phyloP scores from a whole-genome alignment of 2,797 vertebrate species.

The Chaetophractus vellerosus region DNA sequence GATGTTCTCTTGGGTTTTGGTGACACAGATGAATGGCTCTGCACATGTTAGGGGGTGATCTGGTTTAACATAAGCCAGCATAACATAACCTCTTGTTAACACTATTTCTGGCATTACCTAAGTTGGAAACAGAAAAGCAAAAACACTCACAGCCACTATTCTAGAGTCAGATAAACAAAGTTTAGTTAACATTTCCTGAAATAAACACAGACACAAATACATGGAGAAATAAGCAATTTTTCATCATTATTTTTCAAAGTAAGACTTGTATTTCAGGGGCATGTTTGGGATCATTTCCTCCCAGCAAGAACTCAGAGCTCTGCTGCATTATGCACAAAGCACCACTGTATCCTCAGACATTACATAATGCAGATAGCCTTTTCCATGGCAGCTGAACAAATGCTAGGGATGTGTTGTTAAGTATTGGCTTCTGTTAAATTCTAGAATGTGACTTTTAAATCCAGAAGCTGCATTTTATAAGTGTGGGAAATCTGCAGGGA shows the following conservation, averaged over 20 bases:
- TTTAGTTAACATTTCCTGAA: constrained; percentile 84
- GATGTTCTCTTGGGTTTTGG: constrained; percentile 93
- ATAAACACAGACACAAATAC: constrained; percentile 82
- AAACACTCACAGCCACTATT: constrained; percentile 51
- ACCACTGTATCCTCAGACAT: constrained; percentile 73
- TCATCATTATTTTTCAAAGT: constrained; percentile 91
- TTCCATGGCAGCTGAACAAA: constrained; percentile 83
- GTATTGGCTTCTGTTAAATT: constrained; percentile 73
- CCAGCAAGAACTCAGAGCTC: constrained; percentile 88
- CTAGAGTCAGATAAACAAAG: constrained; percentile 82
- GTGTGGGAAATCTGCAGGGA: constrained; percentile 72
- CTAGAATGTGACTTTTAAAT: constrained; percentile 77
- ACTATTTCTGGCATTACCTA: constrained; percentile 85
- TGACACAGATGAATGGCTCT: constrained; percentile 94
- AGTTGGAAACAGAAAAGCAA: constrained; percentile 68
- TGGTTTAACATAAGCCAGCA: constrained; percentile 92
- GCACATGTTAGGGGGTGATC: constrained; percentile 93
- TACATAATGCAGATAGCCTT: constrained; percentile 84
- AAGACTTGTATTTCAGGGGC: constrained; percentile 90
- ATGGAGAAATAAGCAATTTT: constrained; percentile 89
- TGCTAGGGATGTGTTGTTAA: constrained; percentile 11
- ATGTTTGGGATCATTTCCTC: constrained; percentile 91
- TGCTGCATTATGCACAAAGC: constrained; percentile 84
- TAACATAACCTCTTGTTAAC: constrained; percentile 92
- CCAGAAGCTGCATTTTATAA: constrained; percentile 75